Conservation (phyloP, 2,888 invertebrate species). For the Trachelus iudaicus region DNA sequence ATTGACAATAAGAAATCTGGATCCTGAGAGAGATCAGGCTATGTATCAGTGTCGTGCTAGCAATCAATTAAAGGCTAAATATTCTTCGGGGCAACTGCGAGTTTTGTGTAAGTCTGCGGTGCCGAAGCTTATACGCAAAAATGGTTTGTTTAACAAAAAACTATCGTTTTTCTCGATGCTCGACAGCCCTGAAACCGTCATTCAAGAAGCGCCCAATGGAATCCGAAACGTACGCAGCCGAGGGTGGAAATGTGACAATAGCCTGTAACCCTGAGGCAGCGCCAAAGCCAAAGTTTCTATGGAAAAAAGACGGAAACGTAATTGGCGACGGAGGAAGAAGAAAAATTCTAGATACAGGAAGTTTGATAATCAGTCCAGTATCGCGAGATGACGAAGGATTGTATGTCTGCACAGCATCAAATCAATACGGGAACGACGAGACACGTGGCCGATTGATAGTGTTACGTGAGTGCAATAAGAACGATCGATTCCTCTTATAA, state of each 20-base stretch:
- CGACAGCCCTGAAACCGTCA: conserved; percentile 77
- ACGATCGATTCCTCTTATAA: conserved; percentile 12
- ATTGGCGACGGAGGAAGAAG: conserved; percentile 84
- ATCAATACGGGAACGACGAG: conserved; percentile 88
- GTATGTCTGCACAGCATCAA: conserved; percentile 88
- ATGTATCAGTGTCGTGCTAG: conserved; percentile 95
- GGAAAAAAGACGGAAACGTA: conserved; percentile 89
- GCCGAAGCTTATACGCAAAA: neutral
- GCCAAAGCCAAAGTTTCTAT: conserved; percentile 86
- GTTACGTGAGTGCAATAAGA: conserved; percentile 70
- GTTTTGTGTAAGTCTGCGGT: conserved; percentile 77
- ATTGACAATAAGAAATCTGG: conserved; percentile 78
- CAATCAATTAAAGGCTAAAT: conserved; percentile 86
- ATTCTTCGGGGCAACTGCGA: conserved; percentile 89
- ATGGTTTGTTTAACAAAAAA: conserved; percentile 1
- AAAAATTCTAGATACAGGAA: conserved; percentile 85
- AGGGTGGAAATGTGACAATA: conserved; percentile 91
- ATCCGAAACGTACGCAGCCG: conserved; percentile 90
- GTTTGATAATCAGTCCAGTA: conserved; percentile 85
- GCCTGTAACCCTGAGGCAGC: conserved; percentile 95
- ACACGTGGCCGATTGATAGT: conserved; percentile 86
- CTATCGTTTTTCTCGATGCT: neutral
- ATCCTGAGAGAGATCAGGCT: conserved; percentile 85
- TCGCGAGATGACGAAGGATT: conserved; percentile 88
- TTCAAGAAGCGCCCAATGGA: conserved; percentile 91